A percentile compares a stretch with the other conserved stretches of the same genome.
Conservation (phyloP, 2,797 vertebrate species). For the Benthosema pterotum region DNA sequence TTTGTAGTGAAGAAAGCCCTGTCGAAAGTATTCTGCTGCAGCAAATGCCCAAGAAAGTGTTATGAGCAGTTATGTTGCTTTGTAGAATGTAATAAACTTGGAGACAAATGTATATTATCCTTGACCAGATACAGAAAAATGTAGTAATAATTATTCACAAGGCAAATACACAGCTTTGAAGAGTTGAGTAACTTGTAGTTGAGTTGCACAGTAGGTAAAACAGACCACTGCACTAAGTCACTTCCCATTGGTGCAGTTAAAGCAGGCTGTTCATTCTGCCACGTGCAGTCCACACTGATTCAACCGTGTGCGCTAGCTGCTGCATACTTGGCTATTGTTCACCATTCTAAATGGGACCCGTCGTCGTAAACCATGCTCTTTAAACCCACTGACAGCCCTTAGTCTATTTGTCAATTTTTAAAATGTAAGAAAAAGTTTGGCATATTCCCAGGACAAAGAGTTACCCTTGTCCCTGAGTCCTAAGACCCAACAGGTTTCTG, state of each 20-base stretch:
- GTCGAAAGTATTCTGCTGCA: too few species aligned
- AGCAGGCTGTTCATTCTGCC: not conserved
- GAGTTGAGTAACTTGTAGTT: not conserved
- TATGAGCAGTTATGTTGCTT: too few species aligned
- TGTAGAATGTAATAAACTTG: too few species aligned
- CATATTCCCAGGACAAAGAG: too few species aligned
- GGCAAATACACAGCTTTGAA: too few species aligned
- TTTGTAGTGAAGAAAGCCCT: too few species aligned
- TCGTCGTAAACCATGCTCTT: not conserved
- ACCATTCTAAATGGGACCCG: constrained; percentile 3
- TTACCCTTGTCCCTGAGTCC: too few species aligned
- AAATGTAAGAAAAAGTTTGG: not conserved
- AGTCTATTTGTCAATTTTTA: constrained; percentile 1
- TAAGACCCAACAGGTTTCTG: too few species aligned
- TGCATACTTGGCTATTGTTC: constrained; percentile 15
- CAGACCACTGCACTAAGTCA: not conserved
- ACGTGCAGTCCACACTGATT: not conserved
- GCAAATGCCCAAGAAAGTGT: too few species aligned
- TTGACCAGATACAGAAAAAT: too few species aligned
- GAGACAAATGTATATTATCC: too few species aligned
- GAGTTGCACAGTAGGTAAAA: not conserved
- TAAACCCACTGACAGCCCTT: not conserved
- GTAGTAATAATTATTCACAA: too few species aligned
- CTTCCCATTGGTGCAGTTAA: not conserved
- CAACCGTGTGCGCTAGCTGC: constrained; percentile 1